Percentiles rank a stretch among this genome's conserved stretches.
Evolutionary conservation across 2,888 invertebrate genomes (phyloP).

Genomic region (Eupithecia subfuscata): DNA sequence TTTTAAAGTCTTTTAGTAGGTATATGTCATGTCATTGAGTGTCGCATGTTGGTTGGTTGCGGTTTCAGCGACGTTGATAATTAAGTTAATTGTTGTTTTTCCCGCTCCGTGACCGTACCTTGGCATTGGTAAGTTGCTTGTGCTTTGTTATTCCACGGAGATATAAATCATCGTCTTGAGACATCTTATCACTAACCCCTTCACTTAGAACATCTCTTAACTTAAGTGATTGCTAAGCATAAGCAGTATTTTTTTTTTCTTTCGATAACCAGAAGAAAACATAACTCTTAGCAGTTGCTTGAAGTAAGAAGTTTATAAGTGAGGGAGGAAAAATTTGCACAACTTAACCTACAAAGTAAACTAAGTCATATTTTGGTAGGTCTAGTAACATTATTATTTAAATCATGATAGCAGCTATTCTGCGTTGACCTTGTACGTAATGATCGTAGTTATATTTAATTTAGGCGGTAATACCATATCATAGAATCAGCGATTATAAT

Average conservation of each 20-base stretch:
- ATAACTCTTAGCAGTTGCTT: not conserved
- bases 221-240: not conserved
- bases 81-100: slow-evolving; percentile 45
- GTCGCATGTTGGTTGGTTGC: slow-evolving; percentile 30
- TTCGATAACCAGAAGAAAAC: not conserved
- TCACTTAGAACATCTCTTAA: not conserved
- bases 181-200: not conserved
- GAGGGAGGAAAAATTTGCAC: not conserved
- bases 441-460: slow-evolving; percentile 4
- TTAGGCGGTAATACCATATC: not conserved
- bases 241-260: not conserved
- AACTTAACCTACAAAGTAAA: not conserved
- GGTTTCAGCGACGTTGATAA: slow-evolving; percentile 36
- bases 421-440: not conserved
- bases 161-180: slow-evolving; percentile 34
- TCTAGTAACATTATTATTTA: not conserved
- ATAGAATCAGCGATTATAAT: slow-evolving; percentile 1
- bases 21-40: slow-evolving; percentile 27
- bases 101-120: slow-evolving; percentile 52
- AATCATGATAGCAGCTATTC: slow-evolving; percentile 5
- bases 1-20: not conserved
- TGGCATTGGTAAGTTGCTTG: slow-evolving; percentile 72
- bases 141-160: slow-evolving; percentile 57
- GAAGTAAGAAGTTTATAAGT: not conserved
- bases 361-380: not conserved